phyloP scores from a whole-genome alignment of 2,797 vertebrate species.

The Arvicola amphibius region DNA sequence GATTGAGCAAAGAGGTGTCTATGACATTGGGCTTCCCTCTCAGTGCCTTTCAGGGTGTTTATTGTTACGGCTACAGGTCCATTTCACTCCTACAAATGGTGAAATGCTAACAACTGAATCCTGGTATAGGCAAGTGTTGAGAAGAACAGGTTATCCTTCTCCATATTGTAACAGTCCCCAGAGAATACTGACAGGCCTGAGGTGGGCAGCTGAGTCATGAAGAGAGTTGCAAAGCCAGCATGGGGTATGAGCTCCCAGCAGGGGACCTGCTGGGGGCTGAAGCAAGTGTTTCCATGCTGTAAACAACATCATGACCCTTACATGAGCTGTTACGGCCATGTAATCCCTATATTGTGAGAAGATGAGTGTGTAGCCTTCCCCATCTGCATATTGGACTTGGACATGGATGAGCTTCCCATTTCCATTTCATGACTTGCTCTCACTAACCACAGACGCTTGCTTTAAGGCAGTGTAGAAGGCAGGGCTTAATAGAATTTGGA shows the following conservation, averaged over 20 bases:
- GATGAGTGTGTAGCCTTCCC: background rate
- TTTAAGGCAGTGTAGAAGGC: background rate
- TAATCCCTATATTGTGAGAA: background rate
- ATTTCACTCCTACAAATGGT: background rate
- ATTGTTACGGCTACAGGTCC: background rate
- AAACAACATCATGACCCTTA: background rate
- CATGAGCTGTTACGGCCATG: accelerated
- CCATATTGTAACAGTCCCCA: background rate
- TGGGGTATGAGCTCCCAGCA: background rate
- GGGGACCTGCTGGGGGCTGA: background rate
- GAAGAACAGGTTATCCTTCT: background rate
- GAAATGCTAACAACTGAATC: background rate
- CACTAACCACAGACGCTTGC: background rate
- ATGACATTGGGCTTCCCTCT: background rate
- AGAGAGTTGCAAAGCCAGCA: background rate
- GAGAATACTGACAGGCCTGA: background rate
- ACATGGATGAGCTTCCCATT: background rate
- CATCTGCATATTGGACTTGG: background rate
- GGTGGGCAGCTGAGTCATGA: background rate
- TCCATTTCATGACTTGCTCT: background rate
- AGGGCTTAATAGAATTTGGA: background rate
- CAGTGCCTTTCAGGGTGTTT: background rate
- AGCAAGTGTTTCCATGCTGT: background rate
- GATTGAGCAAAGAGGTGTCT: background rate
- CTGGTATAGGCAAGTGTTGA: background rate